phyloP scores from a whole-genome alignment of 2,888 invertebrate genomes.

The Apodemia hepburni region DNA sequence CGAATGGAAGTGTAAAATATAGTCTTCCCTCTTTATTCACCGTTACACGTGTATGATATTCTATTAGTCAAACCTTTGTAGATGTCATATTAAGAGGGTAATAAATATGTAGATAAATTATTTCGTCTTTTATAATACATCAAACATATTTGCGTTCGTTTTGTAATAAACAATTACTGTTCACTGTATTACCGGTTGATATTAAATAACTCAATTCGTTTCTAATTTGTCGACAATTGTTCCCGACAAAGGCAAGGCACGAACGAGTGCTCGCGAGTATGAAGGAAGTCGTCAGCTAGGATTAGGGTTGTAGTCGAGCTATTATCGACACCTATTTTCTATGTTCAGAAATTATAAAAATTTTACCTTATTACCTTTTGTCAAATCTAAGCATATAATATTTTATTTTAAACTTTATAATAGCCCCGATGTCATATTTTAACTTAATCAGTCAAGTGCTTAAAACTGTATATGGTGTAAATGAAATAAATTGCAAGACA shows the following conservation, averaged over 20 bases:
- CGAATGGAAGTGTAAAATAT: too few species aligned
- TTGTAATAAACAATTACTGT: conserved; percentile 54
- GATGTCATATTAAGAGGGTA: too few species aligned
- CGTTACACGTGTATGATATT: too few species aligned
- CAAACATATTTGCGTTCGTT: conserved; percentile 26
- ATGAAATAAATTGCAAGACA: too few species aligned
- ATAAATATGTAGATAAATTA: background rate
- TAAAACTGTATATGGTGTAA: too few species aligned
- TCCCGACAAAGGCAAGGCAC: conserved; percentile 76
- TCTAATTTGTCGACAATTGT: conserved; percentile 81
- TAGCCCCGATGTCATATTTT: too few species aligned
- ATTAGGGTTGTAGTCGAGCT: conserved; percentile 41
- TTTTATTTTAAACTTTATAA: too few species aligned
- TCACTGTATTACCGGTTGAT: conserved; percentile 62
- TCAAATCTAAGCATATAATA: too few species aligned
- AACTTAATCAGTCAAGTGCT: too few species aligned
- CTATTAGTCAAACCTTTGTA: too few species aligned
- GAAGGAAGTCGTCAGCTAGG: conserved; percentile 76
- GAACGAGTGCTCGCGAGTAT: conserved; percentile 78
- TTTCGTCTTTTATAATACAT: conserved; percentile 6
- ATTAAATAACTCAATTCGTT: conserved; percentile 80
- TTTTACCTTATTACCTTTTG: background rate
- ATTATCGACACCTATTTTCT: conserved; percentile 37
- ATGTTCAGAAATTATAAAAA: background rate
- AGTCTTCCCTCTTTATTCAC: too few species aligned